Evolutionary conservation across 92 coral and sea anemone genomes (phyloP), one percentile per base, ranked within the genome.

Genomic region (Parazoanthus atlanticus): DNA sequence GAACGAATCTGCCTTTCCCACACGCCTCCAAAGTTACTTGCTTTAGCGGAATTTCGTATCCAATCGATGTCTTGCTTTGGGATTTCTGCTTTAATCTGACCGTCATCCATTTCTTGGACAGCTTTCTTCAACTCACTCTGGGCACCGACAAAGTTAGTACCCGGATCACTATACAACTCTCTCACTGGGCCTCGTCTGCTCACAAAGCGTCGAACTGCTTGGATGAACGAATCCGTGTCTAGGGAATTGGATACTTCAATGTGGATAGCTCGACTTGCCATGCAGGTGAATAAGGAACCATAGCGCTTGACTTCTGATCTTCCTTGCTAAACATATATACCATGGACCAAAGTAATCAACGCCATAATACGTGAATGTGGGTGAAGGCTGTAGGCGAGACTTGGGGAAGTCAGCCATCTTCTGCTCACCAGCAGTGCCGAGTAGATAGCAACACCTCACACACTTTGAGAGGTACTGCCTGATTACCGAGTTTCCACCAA

Each of bases 381-480:
- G 92, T 67, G 91, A 89, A 13, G 89, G 89, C 79, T 86, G 87
- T 73, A 91, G 78, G 64, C 92, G 91, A 8, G 81, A 86, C 90
- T 86, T 84, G 46, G 88, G 94, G 61, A 91, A 87, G n/a, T 93
- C 96, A 28, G 94, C 93, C 96, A 93, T 91, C 80, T 88, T 91
- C 88, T 91, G 96, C 78, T 94, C 90, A 66, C 92, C 90, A 10
- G 56, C 43, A 19, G 86, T 75, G 5, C 92, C 95, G 38, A 90
- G 86, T n/a, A 93, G 92, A 66, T 86, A 47, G 58, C 89, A 90
- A 84, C 92, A 93, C 47, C 67, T 76, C 10, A 93, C 90, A 47
- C 95, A 91, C 85, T 80, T 85, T 13, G 91, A 87, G 76, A 93
- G 84, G 47, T 76, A 88, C 79, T 75, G 79, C 70, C 91, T 74